A percentile compares a stretch with the other conserved stretches of the same genome.
Conservation (phyloP, 2,888 invertebrate genomes). For the Pherbina coryleti region DNA sequence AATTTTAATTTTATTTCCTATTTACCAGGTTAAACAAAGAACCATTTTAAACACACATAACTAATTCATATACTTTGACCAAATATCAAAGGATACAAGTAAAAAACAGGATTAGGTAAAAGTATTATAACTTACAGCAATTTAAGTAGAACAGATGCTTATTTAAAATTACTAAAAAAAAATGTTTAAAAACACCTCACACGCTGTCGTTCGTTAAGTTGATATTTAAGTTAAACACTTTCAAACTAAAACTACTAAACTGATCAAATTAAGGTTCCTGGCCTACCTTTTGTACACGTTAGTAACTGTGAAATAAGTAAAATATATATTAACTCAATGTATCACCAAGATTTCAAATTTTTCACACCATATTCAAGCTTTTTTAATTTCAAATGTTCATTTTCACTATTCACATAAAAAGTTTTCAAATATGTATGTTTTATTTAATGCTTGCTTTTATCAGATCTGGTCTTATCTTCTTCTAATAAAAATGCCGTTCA, state of each 20-base stretch:
- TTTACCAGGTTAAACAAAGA: slow-evolving; percentile 27
- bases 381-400: no score
- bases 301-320: no score
- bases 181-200: background rate
- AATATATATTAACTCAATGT: background rate
- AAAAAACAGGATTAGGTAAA: slow-evolving; percentile 1
- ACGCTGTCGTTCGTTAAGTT: background rate
- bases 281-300: no score
- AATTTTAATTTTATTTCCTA: slow-evolving; percentile 25
- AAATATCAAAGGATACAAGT: slow-evolving; percentile 10
- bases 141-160: background rate
- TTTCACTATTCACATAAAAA: no score
- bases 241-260: background rate
- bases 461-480: no score
- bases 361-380: background rate
- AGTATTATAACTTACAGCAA: background rate
- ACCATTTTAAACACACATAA: slow-evolving; percentile 11
- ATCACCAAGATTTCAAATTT: background rate
- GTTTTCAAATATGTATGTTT: no score
- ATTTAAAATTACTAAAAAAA: background rate
- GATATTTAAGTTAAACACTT: background rate
- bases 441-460: no score
- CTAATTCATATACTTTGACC: slow-evolving; percentile 3
- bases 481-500: no score
- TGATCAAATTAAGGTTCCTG: background rate